These are phyloP conservation scores for Erpobdella octoculata DNA, from an alignment of 2,888 invertebrate genomes.

Conservation along the genomic window DNA sequence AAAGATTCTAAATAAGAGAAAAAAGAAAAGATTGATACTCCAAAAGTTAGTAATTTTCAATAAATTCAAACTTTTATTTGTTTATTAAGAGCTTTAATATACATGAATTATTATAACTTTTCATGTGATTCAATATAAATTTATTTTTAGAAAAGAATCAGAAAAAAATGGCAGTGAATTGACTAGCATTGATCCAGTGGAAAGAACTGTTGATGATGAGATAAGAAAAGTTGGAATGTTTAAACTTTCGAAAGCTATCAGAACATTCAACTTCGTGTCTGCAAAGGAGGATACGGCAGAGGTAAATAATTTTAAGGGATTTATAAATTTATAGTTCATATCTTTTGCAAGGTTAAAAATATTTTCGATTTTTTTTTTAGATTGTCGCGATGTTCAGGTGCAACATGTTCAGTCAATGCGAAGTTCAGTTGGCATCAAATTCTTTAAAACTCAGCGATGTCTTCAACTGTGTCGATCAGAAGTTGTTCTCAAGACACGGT, in stretches of 20 bases:
- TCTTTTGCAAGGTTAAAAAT: too few species aligned
- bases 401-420: neutral
- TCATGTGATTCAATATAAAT: neutral
- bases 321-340: too few species aligned
- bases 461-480: neutral
- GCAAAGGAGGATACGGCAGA: neutral
- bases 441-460: neutral
- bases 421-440: neutral
- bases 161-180: neutral
- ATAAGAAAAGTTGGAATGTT: neutral
- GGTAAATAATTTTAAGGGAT: too few species aligned
- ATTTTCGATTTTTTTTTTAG: neutral
- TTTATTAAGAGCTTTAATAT: too few species aligned
- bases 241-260: slow-evolving; percentile 8
- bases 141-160: neutral
- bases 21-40: slow-evolving; percentile 66
- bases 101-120: too few species aligned
- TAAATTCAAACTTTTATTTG: too few species aligned
- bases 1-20: slow-evolving; percentile 65
- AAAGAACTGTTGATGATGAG: neutral
- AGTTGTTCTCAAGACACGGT: neutral
- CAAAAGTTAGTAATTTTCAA: too few species aligned
- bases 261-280: slow-evolving; percentile 5
- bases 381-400: slow-evolving; percentile 16
- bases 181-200: neutral